Evolutionary conservation across 2,888 invertebrate species (phyloP).

Genomic region (Gari tellinella): DNA sequence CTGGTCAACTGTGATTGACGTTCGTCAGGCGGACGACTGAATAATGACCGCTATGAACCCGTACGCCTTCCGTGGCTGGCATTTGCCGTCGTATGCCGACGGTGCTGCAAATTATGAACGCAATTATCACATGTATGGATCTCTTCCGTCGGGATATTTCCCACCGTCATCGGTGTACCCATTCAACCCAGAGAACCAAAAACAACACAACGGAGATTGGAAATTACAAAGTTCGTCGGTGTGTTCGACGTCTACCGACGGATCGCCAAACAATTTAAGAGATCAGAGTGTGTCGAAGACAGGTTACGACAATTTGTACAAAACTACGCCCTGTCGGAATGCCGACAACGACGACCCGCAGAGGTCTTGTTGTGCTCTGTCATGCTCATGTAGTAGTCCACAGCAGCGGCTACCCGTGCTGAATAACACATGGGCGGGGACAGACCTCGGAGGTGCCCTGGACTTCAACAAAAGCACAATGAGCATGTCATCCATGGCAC

Average conservation of each 20-base stretch:
- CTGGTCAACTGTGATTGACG: not conserved
- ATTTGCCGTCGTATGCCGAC: constrained; percentile 77
- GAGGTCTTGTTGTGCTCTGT: constrained; percentile 76
- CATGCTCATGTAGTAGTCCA: constrained; percentile 73
- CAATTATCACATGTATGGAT: constrained; percentile 78
- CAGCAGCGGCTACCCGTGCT: constrained; percentile 73
- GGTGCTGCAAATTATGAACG: constrained; percentile 74
- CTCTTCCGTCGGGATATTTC: constrained; percentile 78
- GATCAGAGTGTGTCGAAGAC: constrained; percentile 65
- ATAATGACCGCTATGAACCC: constrained; percentile 75
- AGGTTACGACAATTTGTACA: constrained; percentile 76
- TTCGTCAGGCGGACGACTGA: not conserved
- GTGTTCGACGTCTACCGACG: constrained; percentile 67
- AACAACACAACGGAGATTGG: constrained; percentile 75
- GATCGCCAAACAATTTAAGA: constrained; percentile 60
- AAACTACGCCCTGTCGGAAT: constrained; percentile 65
- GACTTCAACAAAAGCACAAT: constrained; percentile 77
- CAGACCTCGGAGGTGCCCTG: constrained; percentile 70
- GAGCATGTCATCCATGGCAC: constrained; percentile 61
- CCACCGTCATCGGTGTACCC: constrained; percentile 74
- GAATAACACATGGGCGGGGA: constrained; percentile 74
- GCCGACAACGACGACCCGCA: constrained; percentile 69
- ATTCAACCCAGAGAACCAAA: constrained; percentile 72
- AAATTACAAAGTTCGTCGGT: constrained; percentile 71
- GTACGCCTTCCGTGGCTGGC: constrained; percentile 79